Conservation (phyloP, 2,797 vertebrate species). For the Acanthornis magna region DNA sequence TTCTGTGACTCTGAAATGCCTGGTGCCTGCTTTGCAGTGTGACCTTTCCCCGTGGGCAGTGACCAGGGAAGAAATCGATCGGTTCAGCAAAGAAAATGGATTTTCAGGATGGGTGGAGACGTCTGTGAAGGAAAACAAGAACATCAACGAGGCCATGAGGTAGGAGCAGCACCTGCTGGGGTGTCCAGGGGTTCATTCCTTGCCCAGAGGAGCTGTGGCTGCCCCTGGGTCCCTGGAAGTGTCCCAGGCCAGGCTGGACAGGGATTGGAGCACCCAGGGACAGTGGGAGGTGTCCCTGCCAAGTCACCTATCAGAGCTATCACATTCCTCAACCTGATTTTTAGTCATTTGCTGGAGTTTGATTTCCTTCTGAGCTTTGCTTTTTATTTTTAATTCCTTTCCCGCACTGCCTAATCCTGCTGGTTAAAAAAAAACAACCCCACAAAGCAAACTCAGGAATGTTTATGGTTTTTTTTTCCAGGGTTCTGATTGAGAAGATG, state of each 20-base stretch:
- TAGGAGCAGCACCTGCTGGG: slow-evolving; percentile 19
- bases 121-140: slow-evolving; percentile 89
- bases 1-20: neutral
- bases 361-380: neutral
- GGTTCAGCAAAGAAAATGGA: slow-evolving; percentile 83
- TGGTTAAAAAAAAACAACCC: neutral
- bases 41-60: slow-evolving; percentile 82
- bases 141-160: slow-evolving; percentile 84
- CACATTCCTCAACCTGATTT: neutral
- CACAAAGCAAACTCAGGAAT: neutral
- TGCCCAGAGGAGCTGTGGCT: neutral
- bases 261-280: neutral
- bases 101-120: slow-evolving; percentile 88
- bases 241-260: neutral
- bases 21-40: slow-evolving; percentile 70
- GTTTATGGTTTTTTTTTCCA: slow-evolving; percentile 9
- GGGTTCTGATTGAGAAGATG: slow-evolving; percentile 81
- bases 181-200: neutral
- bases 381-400: neutral
- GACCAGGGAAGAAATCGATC: slow-evolving; percentile 77
- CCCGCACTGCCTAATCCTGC: neutral
- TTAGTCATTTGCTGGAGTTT: neutral
- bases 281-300: neutral
- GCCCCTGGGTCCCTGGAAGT: neutral
- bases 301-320: neutral